Evolutionary conservation across 92 coral and sea anemone species (phyloP), one percentile per base, ranked within the genome.

Genomic region (Palythoa heliodiscus): DNA sequence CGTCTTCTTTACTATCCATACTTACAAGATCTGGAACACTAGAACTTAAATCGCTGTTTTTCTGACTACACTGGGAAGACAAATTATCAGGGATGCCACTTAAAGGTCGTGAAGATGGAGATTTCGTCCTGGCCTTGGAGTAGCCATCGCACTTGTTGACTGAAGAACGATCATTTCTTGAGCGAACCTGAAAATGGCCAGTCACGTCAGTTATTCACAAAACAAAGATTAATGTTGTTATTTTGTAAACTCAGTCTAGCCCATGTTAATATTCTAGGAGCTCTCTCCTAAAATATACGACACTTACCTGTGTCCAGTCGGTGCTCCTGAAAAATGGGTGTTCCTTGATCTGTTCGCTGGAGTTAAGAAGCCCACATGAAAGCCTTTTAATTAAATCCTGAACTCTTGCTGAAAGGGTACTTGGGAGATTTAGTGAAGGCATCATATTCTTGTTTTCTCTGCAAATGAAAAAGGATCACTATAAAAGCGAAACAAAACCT

Each of bases 371-470:
- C n/a, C 98, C 99, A 58, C 90, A 89, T 52, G 86, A 64, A 66
- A 97, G 95, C 70, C 95, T 89, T 19, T 83, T 81, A 47, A 97
- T 80, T 83, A 97, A 81, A 87, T 97, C 99, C 71, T 92, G 90
- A 50, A 95, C 98, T 71, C 89, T 78, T 38, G 89, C 90, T 43
- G 98, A 90, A 69, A 95, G 86, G 24, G 91, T 83, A 71, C 90
- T 89, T 86, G 95, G 89, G 23, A 94, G 89, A 38, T 35, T 52
- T 22, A 75, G 23, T 66, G 84, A 80, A 25, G 43, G 84, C 84
- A 80, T 80, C 13, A 80, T 19, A 29, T 47, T 60, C 70, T 66
- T 89, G 71, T 69, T 80, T 57, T 60, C 84, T 20, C 54, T 70
- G 54, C n/a, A 52, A 75, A 60, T 12, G 14, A 6, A 24, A 71